Percentiles rank a stretch among this genome's conserved stretches.
These are phyloP conservation scores for Colossoma macropomum DNA, from an alignment of 2,113 vertebrate species.

Conservation along the genomic window DNA sequence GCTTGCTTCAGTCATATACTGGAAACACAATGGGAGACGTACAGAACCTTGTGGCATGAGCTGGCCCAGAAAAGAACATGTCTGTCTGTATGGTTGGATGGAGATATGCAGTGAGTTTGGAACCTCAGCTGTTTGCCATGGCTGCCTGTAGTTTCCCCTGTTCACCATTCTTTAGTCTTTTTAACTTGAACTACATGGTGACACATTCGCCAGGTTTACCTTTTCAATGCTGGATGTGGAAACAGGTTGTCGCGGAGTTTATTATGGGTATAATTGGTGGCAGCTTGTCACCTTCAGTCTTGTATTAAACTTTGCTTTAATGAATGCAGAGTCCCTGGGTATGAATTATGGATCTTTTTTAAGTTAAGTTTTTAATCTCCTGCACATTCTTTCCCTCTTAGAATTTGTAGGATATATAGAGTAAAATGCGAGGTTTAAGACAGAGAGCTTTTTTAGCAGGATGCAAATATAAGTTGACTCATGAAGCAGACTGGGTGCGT, in stretches of 20 bases:
- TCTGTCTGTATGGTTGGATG: constrained; percentile 53
- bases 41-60: constrained; percentile 70
- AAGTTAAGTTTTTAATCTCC: constrained; percentile 6
- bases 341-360: constrained; percentile 14
- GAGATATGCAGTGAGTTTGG: constrained; percentile 56
- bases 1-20: constrained; percentile 64
- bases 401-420: constrained; percentile 4
- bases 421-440: constrained; percentile 10
- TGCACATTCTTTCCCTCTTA: neutral
- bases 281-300: neutral
- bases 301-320: constrained; percentile 22
- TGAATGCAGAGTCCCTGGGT: neutral
- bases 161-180: constrained; percentile 41
- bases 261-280: neutral
- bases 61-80: constrained; percentile 60
- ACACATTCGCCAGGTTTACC: neutral
- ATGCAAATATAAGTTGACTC: constrained; percentile 43
- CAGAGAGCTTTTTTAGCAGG: constrained; percentile 25
- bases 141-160: constrained; percentile 34
- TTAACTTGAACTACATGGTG: constrained; percentile 50
- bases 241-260: neutral
- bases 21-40: constrained; percentile 58
- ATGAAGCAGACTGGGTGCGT: constrained; percentile 13
- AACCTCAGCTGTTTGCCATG: constrained; percentile 62
- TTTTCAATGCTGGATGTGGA: constrained; percentile 36